Evolutionary conservation across 2,888 invertebrate species (phyloP), one percentile per base, ranked within the genome.

Genomic region (Diabrotica balteata): DNA sequence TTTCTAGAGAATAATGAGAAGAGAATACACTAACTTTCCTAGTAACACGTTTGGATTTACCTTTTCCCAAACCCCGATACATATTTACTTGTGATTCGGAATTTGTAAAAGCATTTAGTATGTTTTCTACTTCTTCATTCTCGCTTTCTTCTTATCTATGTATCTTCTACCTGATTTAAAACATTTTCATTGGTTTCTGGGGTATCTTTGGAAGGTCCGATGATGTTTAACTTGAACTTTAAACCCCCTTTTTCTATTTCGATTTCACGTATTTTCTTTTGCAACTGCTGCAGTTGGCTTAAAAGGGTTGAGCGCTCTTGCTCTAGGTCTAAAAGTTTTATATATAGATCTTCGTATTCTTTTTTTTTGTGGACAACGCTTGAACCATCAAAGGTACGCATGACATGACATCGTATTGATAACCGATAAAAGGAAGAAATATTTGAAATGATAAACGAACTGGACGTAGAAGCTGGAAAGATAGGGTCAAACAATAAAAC

Each of bases 301-400:
- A 78, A 53, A 42, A 78, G 67, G 17, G 72, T 60, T 0, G 74
- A 70, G 44, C 76, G 59, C 66, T 78, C 76, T 11, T 72, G 60
- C 67, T 78, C 77, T 44, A 78, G 58, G 49, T 77, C 71, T 7
- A 75, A 66, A 57, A 78, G 74, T 68, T 72, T 72, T 17, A 71
- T 59, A 49, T 75, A 71, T 17, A 76, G 59, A 44, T 70, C 51
- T 44, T 76, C 75, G 61, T 75, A 76, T 51, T 75, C 73, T 32
- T n/a, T n/a, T n/a, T n/a, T n/a, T n/a, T n/a, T n/a, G n/a, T n/a
- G n/a, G n/a, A n/a, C n/a, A n/a, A n/a, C n/a, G n/a, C n/a, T n/a
- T n/a, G n/a, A n/a, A n/a, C n/a, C n/a, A n/a, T n/a, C n/a, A n/a
- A n/a, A n/a, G n/a, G n/a, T n/a, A n/a, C n/a, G n/a, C n/a, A n/a